Percentiles rank a stretch among this genome's conserved stretches.
phyloP scores from a whole-genome alignment of 2,113 vertebrate species.

The Caranx melampygus region DNA sequence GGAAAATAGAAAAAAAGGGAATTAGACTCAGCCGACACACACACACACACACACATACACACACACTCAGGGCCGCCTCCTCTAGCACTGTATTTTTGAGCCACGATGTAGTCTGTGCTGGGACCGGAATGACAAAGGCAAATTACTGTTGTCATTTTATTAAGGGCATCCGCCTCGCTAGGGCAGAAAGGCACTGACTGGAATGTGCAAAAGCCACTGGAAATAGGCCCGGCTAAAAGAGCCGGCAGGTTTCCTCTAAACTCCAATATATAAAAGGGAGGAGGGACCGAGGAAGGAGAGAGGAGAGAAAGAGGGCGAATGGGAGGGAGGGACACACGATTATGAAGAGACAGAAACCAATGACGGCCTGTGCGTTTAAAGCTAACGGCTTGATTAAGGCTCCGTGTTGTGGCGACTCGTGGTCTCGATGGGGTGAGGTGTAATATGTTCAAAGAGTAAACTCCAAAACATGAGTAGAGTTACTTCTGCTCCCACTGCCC shows the following conservation, averaged over 20 bases:
- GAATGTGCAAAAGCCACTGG: conserved; percentile 90
- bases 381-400: conserved; percentile 42
- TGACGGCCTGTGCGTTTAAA: conserved; percentile 49
- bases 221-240: conserved; percentile 68
- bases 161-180: conserved; percentile 98
- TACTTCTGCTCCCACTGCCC: background rate
- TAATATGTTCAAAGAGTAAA: conserved; percentile 28
- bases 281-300: conserved; percentile 60
- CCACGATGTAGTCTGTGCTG: conserved; percentile 88
- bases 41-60: conserved; percentile 85
- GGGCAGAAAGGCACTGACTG: conserved; percentile 87
- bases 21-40: conserved; percentile 98
- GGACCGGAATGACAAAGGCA: conserved; percentile 98
- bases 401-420: conserved; percentile 1
- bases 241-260: conserved; percentile 60
- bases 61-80: conserved; percentile 93
- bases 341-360: conserved; percentile 43
- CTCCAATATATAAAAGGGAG: conserved; percentile 69
- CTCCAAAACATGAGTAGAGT: conserved; percentile 9
- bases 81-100: conserved; percentile 99
- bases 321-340: conserved; percentile 9
- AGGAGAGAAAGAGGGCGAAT: background rate
- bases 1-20: conserved; percentile 97
- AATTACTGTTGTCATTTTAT: conserved; percentile 99
- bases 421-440: conserved; percentile 1